These are phyloP conservation scores for Rambutsinella grinnellia DNA, from an alignment of 2,888 invertebrate species.

Conservation along the genomic window DNA sequence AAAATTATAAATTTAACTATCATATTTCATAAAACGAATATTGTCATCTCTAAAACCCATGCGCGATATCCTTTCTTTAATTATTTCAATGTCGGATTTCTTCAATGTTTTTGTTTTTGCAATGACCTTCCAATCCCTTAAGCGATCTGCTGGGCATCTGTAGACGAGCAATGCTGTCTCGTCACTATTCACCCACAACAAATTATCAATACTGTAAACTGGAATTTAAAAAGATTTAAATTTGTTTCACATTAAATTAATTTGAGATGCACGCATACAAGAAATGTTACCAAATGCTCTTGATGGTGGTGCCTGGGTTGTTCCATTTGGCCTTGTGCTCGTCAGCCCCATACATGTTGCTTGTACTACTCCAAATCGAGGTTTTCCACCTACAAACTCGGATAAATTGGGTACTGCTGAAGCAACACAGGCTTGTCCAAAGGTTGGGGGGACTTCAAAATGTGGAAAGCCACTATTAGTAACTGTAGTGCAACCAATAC, in stretches of 20 bases:
- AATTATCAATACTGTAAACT: slow-evolving; percentile 35
- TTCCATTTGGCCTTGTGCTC: slow-evolving; percentile 27
- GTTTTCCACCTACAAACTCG: not conserved
- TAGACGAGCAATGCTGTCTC: slow-evolving; percentile 20
- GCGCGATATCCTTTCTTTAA: slow-evolving; percentile 9
- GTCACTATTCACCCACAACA: slow-evolving; percentile 32
- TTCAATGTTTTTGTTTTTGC: slow-evolving; percentile 25
- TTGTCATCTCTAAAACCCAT: slow-evolving; percentile 22
- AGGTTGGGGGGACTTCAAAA: slow-evolving; percentile 21
- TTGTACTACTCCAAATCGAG: slow-evolving; percentile 35
- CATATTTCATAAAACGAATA: too few relatives aligned
- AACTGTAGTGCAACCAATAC: slow-evolving; percentile 26
- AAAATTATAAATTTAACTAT: too few relatives aligned
- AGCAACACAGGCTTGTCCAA: slow-evolving; percentile 28
- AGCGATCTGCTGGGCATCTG: slow-evolving; percentile 26
- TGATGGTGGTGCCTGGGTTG: slow-evolving; percentile 6
- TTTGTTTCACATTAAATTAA: too few relatives aligned
- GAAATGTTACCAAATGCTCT: slow-evolving; percentile 30
- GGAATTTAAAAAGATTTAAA: too few relatives aligned
- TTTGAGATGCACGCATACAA: too few relatives aligned
- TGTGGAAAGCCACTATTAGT: slow-evolving; percentile 27
- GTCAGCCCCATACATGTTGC: slow-evolving; percentile 33
- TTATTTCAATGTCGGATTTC: not conserved
- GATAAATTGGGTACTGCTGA: slow-evolving; percentile 15
- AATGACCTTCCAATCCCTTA: slow-evolving; percentile 42